Evolutionary conservation across 1,140 invertebrate genomes (phyloP).

Genomic region (Chlorops oryzae): DNA sequence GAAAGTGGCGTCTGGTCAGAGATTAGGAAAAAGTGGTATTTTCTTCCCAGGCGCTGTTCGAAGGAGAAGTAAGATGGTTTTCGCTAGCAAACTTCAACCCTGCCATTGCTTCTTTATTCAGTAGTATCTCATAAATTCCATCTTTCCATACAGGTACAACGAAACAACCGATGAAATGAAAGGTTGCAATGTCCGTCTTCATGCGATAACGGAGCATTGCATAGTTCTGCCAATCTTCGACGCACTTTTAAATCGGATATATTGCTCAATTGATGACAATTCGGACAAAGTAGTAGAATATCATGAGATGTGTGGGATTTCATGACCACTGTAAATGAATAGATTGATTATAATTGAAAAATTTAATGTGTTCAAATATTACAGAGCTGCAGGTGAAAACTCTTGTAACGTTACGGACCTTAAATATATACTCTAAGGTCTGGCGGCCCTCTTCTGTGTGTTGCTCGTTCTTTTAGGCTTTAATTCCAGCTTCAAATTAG

Average conservation of each 20-base stretch:
- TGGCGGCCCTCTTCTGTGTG: too few relatives aligned
- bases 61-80: constrained; percentile 54
- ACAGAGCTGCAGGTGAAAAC: too few relatives aligned
- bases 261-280: constrained; percentile 70
- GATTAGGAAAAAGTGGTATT: constrained; percentile 81
- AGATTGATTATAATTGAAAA: constrained; percentile 16
- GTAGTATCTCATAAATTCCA: too few relatives aligned
- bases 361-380: too few relatives aligned
- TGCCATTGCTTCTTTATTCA: too few relatives aligned
- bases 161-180: constrained; percentile 84
- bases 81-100: too few relatives aligned
- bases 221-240: constrained; percentile 55
- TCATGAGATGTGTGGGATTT: constrained; percentile 82
- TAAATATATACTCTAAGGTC: too few relatives aligned
- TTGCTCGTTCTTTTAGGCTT: too few relatives aligned
- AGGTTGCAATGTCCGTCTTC: constrained; percentile 74
- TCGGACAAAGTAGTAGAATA: constrained; percentile 66
- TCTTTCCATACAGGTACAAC: constrained; percentile 59
- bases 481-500: too few relatives aligned
- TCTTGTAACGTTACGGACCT: too few relatives aligned
- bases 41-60: constrained; percentile 88
- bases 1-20: constrained; percentile 90
- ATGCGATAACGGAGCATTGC: constrained; percentile 56
- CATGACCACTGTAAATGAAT: constrained; percentile 56
- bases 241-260: constrained; percentile 60